Conservation (phyloP, 2,888 invertebrate species). For the Lamellibrachia columna region DNA sequence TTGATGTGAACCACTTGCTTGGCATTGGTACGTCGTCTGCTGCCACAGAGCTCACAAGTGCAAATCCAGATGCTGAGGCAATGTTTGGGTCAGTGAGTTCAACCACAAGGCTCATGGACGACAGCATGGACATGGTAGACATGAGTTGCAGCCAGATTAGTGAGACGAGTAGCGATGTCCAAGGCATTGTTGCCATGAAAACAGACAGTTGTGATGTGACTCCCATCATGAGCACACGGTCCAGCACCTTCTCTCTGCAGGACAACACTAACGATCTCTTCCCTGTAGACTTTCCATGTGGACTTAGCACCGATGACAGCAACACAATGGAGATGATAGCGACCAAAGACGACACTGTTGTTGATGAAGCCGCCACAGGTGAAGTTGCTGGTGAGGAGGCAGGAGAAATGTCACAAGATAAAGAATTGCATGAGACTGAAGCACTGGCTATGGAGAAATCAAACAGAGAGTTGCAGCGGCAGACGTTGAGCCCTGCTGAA, state of each 20-base stretch:
- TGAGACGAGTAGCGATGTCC: neutral
- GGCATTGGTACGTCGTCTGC: neutral
- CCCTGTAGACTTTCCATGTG: neutral
- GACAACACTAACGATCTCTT: slow-evolving; percentile 1
- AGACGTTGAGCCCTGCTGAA: neutral
- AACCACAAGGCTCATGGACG: neutral
- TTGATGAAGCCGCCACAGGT: no score
- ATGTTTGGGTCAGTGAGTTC: neutral
- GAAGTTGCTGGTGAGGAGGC: neutral
- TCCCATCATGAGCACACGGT: neutral
- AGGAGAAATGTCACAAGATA: neutral
- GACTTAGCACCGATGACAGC: neutral
- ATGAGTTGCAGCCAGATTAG: slow-evolving; percentile 1
- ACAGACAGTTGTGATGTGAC: neutral
- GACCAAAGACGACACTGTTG: neutral
- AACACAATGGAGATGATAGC: neutral
- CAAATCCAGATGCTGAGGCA: neutral
- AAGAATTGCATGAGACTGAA: neutral
- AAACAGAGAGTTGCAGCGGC: neutral
- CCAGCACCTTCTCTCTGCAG: neutral
- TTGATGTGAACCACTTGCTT: neutral
- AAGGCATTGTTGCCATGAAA: neutral
- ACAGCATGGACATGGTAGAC: slow-evolving; percentile 3
- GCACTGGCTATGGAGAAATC: neutral
- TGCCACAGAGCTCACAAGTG: neutral